Conservation (phyloP, 37 sponge, comb jelly and placozoan genomes). For the Hexactinellida sp. region DNA sequence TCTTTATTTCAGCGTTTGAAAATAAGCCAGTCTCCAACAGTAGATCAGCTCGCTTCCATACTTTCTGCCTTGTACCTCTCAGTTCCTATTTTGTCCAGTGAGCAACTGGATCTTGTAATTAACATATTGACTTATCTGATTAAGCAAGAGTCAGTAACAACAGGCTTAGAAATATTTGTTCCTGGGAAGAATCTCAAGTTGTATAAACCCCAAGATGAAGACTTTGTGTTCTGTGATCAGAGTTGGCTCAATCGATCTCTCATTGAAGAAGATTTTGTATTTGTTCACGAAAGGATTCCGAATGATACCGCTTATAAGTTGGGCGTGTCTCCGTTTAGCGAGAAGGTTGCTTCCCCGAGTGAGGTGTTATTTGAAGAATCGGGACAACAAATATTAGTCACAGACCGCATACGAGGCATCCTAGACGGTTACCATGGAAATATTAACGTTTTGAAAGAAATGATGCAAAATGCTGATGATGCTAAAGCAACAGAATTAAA, state of each 20-base stretch:
- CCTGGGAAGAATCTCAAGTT: not conserved
- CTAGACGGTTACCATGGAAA: constrained; percentile 47
- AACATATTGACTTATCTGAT: not conserved
- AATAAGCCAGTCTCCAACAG: not conserved
- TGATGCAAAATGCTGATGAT: constrained; percentile 86
- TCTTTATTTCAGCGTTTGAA: not conserved
- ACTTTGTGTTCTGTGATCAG: not conserved
- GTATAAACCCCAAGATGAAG: not conserved
- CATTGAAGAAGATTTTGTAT: not conserved
- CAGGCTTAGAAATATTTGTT: not conserved
- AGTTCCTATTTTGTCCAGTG: not conserved
- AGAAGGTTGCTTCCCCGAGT: not conserved
- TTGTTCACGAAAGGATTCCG: not conserved
- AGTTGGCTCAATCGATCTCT: not conserved
- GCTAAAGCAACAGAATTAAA: constrained; percentile 57
- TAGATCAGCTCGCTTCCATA: not conserved
- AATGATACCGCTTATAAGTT: constrained; percentile 19
- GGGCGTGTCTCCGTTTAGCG: constrained; percentile 17
- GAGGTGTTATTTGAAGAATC: not conserved
- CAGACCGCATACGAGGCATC: constrained; percentile 20
- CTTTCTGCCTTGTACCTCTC: not conserved
- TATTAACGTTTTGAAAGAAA: constrained; percentile 62
- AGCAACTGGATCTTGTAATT: not conserved
- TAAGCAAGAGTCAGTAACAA: not conserved
- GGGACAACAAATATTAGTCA: not conserved